phyloP scores from a whole-genome alignment of 1,140 invertebrate genomes.

The Drosophila micromelanica region DNA sequence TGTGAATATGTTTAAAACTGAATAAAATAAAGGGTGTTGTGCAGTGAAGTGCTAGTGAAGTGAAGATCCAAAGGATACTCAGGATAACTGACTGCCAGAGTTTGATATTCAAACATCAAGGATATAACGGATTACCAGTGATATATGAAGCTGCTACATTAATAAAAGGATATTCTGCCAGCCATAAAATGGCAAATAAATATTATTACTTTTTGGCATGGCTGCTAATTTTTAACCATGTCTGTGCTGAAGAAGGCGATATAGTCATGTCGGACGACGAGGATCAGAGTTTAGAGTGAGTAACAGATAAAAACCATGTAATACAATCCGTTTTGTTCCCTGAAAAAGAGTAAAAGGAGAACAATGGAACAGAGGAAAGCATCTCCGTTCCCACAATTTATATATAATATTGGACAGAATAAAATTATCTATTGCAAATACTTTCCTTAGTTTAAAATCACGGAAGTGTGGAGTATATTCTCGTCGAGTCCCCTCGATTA shows the following conservation, averaged over 20 bases:
- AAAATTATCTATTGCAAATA: too few species aligned
- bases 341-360: too few species aligned
- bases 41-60: constrained; percentile 22
- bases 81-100: constrained; percentile 4
- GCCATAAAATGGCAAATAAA: constrained; percentile 54
- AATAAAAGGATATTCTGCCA: constrained; percentile 11
- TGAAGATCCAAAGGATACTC: constrained; percentile 16
- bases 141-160: constrained; percentile 19
- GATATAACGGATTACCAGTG: constrained; percentile 54
- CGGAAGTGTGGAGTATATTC: too few species aligned
- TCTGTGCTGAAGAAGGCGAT: constrained; percentile 57
- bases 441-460: too few species aligned
- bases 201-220: constrained; percentile 30
- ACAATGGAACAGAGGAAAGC: too few species aligned
- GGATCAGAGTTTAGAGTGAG: constrained; percentile 63
- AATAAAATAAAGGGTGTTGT: constrained; percentile 14
- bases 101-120: constrained; percentile 10
- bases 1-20: constrained; percentile 38
- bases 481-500: too few species aligned
- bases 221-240: constrained; percentile 41
- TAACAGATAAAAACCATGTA: too few species aligned
- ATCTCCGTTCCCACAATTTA: too few species aligned
- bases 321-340: too few species aligned
- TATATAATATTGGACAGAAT: too few species aligned
- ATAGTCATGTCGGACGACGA: constrained; percentile 63